These are phyloP conservation scores for Tridacna gigas DNA, from an alignment of 2,888 invertebrate genomes.

Conservation along the genomic window DNA sequence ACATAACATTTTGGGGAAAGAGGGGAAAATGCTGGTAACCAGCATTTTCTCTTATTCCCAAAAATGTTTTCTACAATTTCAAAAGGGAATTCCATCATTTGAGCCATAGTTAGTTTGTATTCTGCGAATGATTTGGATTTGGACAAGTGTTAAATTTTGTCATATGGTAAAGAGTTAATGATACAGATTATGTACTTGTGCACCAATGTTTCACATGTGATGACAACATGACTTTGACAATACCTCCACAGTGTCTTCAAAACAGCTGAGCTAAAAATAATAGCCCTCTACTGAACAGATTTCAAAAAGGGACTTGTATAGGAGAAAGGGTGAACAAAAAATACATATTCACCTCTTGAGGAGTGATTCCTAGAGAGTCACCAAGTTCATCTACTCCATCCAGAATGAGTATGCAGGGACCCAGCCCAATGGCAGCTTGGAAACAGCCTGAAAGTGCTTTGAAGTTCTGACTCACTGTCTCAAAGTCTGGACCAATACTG, in stretches of 20 bases:
- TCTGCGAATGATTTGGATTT: no score
- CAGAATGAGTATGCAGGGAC: conserved; percentile 81
- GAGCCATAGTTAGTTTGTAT: neutral
- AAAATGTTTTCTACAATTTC: neutral
- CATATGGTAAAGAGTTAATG: no score
- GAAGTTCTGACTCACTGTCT: conserved; percentile 63
- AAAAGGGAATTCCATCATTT: neutral
- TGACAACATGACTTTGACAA: no score
- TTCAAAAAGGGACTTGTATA: no score
- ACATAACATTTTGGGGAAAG: no score
- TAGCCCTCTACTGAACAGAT: neutral
- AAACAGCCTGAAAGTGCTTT: conserved; percentile 78
- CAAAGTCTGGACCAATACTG: conserved; percentile 40
- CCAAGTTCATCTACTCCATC: conserved; percentile 82
- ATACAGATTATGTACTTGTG: no score
- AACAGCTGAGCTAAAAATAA: neutral
- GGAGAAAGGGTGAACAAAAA: neutral
- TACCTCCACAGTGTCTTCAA: neutral
- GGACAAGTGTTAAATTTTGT: no score
- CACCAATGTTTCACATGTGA: no score
- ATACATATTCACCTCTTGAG: conserved; percentile 69
- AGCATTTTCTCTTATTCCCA: conserved; percentile 2
- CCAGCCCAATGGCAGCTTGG: conserved; percentile 76
- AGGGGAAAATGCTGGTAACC: neutral
- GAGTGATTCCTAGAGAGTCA: conserved; percentile 67